A percentile compares a stretch with the other conserved stretches of the same genome.
phyloP scores from a whole-genome alignment of 2,113 vertebrate species.

The Urocitellus parryii region DNA sequence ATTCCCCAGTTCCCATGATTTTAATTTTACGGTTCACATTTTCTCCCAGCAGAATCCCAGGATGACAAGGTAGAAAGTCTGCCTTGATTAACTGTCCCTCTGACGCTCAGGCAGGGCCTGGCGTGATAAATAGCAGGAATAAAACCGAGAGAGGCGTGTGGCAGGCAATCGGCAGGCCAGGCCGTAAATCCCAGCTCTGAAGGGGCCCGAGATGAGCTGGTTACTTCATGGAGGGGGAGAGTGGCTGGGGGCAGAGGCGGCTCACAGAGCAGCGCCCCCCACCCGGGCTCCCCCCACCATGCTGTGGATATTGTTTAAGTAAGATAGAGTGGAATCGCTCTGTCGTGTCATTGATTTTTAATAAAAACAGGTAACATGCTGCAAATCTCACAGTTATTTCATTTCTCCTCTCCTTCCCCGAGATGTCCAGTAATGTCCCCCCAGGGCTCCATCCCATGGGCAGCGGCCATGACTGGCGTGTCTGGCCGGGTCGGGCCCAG shows the following conservation, averaged over 20 bases:
- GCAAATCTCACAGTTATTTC: slow-evolving; percentile 53
- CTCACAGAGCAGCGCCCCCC: neutral
- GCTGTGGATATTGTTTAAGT: slow-evolving; percentile 61
- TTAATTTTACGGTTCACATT: slow-evolving; percentile 63
- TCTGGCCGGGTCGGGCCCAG: fast-evolving
- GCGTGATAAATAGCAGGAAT: slow-evolving; percentile 82
- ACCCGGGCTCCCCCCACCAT: fast-evolving
- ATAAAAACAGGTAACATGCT: slow-evolving; percentile 70
- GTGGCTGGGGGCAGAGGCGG: slow-evolving; percentile 9
- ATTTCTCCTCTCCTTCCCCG: slow-evolving; percentile 39
- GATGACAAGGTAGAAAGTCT: slow-evolving; percentile 68
- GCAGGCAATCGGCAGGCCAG: slow-evolving; percentile 45
- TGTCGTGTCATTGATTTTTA: slow-evolving; percentile 78
- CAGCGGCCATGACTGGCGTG: neutral
- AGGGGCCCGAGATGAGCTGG: slow-evolving; percentile 82
- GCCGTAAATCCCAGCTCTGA: slow-evolving; percentile 83
- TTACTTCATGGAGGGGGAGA: slow-evolving; percentile 37
- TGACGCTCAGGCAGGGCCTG: slow-evolving; percentile 55
- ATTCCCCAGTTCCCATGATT: slow-evolving; percentile 53
- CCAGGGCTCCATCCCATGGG: neutral
- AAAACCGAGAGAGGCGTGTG: slow-evolving; percentile 76
- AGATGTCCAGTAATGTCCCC: neutral
- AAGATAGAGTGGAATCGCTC: slow-evolving; percentile 75
- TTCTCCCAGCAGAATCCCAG: slow-evolving; percentile 38
- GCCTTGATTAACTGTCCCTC: slow-evolving; percentile 81